Evolutionary conservation across 2,113 vertebrate species (phyloP), one percentile per base, ranked within the genome.

Genomic region (Lophotis ruficrista): DNA sequence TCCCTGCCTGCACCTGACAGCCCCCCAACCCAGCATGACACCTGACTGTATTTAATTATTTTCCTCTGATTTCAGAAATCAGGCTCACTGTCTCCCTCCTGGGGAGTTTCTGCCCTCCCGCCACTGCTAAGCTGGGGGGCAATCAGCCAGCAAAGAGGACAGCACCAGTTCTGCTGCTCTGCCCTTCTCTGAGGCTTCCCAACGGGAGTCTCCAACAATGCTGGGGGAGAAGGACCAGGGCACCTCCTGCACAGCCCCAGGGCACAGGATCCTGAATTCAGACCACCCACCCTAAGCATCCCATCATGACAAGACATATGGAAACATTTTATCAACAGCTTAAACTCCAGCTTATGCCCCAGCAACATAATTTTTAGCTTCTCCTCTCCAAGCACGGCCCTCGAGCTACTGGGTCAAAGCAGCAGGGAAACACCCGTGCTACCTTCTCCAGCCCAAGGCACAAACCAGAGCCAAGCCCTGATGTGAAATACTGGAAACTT

Each of bases 1-100:
- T 11, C 11, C n/a, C 47, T 72, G 27, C 56, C 87, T 23, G 31
- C 53, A 76, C 23, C 28, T 3, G 0, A 28, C 18, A 80, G 41
- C 4, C 8, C 21, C 56, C n/a, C 0, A 0, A 6, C 35, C 14
- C 43, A 54, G 23, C 18, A 65, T 0, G 0, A 45, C 22, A 31
- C 4, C 57, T 7, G 12, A 75, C 20, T 2, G 5, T 18, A 38
- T 70, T 84, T 50, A 31, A 83, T 60, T 31, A 17, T 23, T 35
- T 24, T 18, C 38, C 24, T 24, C 41, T 51, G 38, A 41, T 58
- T 38, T 43, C 30, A 83, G 48, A n/a, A 35, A 43, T 43, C 0
- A 10, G 57, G 23, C 23, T 91, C 60, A 19, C 31, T 23, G 7
- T 53, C 38, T 56, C 31, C 48, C 10, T 78, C 43, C 33, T 14